Percentiles rank a stretch among this genome's conserved stretches.
These are phyloP conservation scores for Tiliacea aurago DNA, from an alignment of 2,888 invertebrate genomes.

Conservation along the genomic window DNA sequence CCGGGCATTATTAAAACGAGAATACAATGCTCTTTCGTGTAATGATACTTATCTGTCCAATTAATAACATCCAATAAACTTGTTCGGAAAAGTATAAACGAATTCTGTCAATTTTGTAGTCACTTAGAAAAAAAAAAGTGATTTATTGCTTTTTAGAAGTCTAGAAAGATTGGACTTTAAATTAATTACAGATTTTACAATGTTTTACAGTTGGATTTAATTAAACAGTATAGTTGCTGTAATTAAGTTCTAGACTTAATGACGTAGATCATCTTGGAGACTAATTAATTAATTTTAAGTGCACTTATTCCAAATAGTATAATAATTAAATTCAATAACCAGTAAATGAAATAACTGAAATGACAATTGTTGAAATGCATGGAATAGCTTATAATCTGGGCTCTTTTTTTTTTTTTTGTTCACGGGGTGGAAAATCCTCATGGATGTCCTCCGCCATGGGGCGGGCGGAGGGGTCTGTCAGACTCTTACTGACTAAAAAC, in stretches of 20 bases:
- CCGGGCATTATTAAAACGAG: conserved; percentile 5
- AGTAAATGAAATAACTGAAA: background rate
- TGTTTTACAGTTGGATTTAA: conserved; percentile 39
- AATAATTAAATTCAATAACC: background rate
- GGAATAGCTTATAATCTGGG: background rate
- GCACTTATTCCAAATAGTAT: background rate
- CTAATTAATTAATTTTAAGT: conserved; percentile 13
- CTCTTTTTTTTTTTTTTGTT: too few species aligned
- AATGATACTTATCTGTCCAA: conserved; percentile 17
- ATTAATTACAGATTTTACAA: conserved; percentile 37
- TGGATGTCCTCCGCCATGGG: too few species aligned
- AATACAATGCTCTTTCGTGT: conserved; percentile 13
- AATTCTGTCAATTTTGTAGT: conserved; percentile 26
- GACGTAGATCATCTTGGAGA: background rate
- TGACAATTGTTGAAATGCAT: background rate
- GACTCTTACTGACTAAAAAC: too few species aligned
- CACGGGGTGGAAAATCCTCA: too few species aligned
- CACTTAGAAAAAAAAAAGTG: background rate
- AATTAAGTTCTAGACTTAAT: conserved; percentile 29
- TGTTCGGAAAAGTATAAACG: conserved; percentile 21
- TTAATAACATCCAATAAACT: conserved; percentile 37
- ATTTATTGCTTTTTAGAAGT: conserved; percentile 34
- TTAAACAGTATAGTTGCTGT: conserved; percentile 26
- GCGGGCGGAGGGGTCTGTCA: too few species aligned
- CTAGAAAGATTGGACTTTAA: conserved; percentile 28